Evolutionary conservation across 2,113 vertebrate species (phyloP).

Genomic region (Picathartes gymnocephalus): DNA sequence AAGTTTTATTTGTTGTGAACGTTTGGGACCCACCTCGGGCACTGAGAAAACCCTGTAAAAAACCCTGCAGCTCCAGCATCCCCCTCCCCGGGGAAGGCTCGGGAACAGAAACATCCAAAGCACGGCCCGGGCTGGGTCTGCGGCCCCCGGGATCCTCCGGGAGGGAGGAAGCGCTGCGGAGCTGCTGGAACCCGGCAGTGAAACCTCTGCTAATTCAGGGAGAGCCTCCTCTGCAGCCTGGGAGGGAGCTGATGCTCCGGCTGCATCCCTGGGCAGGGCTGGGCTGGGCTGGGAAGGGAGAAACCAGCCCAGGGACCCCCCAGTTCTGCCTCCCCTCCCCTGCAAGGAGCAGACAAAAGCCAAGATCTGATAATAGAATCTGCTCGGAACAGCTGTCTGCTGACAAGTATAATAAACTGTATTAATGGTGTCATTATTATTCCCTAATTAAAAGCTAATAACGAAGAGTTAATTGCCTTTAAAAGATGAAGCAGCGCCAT

Average conservation of each 20-base stretch:
- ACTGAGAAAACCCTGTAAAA: background rate
- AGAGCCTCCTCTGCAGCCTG: background rate
- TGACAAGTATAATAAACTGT: slow-evolving; percentile 73
- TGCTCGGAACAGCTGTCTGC: slow-evolving; percentile 72
- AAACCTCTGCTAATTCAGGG: no score
- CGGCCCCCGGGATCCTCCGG: no score
- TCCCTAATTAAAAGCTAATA: slow-evolving; percentile 82
- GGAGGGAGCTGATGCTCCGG: background rate
- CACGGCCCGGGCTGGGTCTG: background rate
- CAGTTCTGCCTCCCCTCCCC: background rate
- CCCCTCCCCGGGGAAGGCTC: background rate
- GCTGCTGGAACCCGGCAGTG: no score
- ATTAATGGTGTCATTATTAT: slow-evolving; percentile 78
- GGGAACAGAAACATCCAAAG: background rate
- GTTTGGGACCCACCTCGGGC: background rate
- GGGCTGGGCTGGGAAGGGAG: background rate
- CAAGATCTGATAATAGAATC: slow-evolving; percentile 55
- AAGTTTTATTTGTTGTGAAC: rapidly evolving
- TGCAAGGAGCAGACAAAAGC: background rate
- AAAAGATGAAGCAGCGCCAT: slow-evolving; percentile 68
- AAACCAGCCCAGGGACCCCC: background rate
- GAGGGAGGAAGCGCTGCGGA: background rate
- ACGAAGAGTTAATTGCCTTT: slow-evolving; percentile 78
- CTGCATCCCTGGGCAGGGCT: background rate
- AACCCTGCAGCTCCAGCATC: background rate